Percentiles rank a stretch among this genome's conserved stretches.
Conservation (phyloP, 2,113 vertebrate species). For the Alexandromys fortis region DNA sequence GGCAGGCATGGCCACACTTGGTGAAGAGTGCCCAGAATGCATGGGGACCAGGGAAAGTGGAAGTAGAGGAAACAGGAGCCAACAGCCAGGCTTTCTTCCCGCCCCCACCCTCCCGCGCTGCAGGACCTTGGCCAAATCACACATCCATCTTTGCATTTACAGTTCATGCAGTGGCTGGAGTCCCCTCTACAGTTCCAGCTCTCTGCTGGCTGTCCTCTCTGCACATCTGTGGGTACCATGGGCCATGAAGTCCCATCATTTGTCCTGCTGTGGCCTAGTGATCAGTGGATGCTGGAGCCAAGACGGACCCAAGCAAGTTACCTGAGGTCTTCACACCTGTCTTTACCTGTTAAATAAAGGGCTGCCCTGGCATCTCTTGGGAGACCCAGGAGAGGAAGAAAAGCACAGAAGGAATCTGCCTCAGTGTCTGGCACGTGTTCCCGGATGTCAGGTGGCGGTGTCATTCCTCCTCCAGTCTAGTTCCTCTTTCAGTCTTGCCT, state of each 20-base stretch:
- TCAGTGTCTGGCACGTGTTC: background rate
- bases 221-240: background rate
- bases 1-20: conserved; percentile 73
- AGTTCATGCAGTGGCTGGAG: conserved; percentile 61
- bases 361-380: no score
- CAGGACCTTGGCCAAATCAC: conserved; percentile 77
- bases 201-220: background rate
- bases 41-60: conserved; percentile 63
- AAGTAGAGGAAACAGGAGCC: conserved; percentile 64
- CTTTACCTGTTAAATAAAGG: background rate
- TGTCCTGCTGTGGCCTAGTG: background rate
- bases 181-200: background rate
- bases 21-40: conserved; percentile 75
- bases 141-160: conserved; percentile 75
- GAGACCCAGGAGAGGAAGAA: background rate
- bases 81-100: conserved; percentile 72
- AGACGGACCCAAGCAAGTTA: background rate
- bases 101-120: conserved; percentile 66
- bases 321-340: background rate
- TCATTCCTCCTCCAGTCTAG: background rate
- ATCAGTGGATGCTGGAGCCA: background rate
- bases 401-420: background rate
- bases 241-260: background rate
- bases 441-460: background rate
- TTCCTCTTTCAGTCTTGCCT: background rate